Percentiles rank a stretch among this genome's conserved stretches.
These are phyloP conservation scores for Melanocharis versteri DNA, from an alignment of 2,113 vertebrate species.

Conservation along the genomic window DNA sequence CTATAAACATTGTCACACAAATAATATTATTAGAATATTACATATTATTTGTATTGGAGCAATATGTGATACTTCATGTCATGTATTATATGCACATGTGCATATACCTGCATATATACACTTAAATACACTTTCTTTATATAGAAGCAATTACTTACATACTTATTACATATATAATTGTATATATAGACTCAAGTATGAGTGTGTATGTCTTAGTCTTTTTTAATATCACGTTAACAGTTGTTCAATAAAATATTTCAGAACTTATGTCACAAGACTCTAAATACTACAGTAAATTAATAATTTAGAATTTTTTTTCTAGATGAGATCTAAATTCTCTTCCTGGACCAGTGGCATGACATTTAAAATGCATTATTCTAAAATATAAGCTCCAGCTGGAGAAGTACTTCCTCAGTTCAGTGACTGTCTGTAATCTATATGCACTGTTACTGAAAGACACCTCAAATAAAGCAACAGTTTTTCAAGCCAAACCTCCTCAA, in stretches of 20 bases:
- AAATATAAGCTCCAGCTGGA: neutral
- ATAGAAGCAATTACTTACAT: neutral
- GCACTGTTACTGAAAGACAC: neutral
- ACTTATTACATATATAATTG: neutral
- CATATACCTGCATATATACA: neutral
- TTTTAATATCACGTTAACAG: neutral
- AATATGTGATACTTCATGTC: neutral
- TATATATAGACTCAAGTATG: neutral
- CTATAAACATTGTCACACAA: neutral
- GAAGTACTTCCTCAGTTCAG: neutral
- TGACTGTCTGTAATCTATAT: neutral
- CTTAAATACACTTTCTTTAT: neutral
- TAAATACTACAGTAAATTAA: neutral
- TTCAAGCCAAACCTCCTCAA: neutral
- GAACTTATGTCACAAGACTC: neutral
- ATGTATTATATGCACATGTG: neutral
- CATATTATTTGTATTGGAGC: neutral
- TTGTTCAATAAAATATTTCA: neutral
- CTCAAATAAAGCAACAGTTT: neutral
- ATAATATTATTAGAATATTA: neutral
- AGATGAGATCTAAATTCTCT: neutral
- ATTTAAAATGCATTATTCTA: neutral
- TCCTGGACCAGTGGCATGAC: neutral
- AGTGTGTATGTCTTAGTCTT: neutral
- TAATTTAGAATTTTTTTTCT: neutral